These are phyloP conservation scores for Gallinago stenura DNA, from an alignment of 2,797 vertebrate genomes.

Conservation along the genomic window DNA sequence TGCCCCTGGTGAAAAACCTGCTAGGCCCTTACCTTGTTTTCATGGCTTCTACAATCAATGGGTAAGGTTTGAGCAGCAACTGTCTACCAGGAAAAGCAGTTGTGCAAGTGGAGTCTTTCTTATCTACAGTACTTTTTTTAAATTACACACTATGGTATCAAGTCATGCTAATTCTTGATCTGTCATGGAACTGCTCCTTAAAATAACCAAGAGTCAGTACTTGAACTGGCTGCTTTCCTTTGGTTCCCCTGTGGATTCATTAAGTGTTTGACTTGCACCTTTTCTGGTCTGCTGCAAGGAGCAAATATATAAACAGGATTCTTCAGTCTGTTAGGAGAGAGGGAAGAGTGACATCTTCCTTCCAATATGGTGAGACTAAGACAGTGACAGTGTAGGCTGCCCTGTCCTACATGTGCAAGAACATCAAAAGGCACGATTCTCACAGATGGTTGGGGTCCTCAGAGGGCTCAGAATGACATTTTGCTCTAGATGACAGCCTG, in stretches of 20 bases:
- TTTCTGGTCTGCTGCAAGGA: not conserved
- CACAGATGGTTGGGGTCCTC: not conserved
- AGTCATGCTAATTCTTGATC: not conserved
- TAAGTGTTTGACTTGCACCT: not conserved
- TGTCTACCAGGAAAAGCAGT: not conserved
- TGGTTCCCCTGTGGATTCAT: not conserved
- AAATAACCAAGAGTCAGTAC: not conserved
- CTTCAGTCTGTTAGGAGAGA: not conserved
- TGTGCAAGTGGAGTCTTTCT: not conserved
- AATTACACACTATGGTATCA: not conserved
- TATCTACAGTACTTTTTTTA: not conserved
- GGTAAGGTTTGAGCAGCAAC: conserved; percentile 78
- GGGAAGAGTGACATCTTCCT: not conserved
- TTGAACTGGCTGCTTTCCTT: not conserved
- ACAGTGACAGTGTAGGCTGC: not conserved
- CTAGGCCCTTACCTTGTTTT: conserved; percentile 96
- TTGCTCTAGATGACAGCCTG: not conserved
- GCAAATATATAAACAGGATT: not conserved
- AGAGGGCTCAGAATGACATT: rapidly evolving
- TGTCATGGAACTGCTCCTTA: not conserved
- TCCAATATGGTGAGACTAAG: not conserved
- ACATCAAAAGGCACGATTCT: not conserved
- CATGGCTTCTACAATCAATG: conserved; percentile 98
- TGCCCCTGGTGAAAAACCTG: conserved; percentile 93
- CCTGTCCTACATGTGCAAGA: not conserved